Percentiles rank a stretch among this genome's conserved stretches.
phyloP scores from a whole-genome alignment of 2,888 invertebrate species.

The Drosophila pseudotalamancana region DNA sequence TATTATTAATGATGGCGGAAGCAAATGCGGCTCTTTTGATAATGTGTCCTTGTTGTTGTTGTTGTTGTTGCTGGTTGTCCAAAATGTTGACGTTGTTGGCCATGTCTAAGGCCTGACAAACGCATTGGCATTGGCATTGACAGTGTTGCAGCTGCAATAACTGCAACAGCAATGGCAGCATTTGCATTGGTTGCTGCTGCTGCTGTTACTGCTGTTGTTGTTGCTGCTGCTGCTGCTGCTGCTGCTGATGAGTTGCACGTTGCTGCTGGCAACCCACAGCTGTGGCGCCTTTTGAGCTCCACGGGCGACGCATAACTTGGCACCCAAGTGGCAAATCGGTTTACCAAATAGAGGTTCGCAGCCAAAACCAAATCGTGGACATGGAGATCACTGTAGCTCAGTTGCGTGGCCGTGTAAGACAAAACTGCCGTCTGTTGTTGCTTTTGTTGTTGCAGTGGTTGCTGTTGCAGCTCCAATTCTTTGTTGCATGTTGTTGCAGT shows the following conservation, averaged over 20 bases:
- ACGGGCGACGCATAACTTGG: constrained; percentile 74
- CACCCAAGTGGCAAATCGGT: constrained; percentile 76
- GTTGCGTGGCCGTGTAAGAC: constrained; percentile 47
- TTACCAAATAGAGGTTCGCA: constrained; percentile 66
- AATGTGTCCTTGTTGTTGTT: constrained; percentile 55
- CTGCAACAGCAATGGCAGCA: constrained; percentile 34
- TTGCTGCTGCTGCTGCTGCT: constrained; percentile 39
- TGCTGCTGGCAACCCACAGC: constrained; percentile 7
- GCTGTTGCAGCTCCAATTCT: constrained; percentile 55
- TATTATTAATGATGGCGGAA: constrained; percentile 77
- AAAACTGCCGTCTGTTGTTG: constrained; percentile 40
- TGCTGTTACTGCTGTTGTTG: constrained; percentile 17
- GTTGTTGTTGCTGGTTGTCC: constrained; percentile 44
- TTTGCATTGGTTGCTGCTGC: constrained; percentile 45
- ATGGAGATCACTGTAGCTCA: constrained; percentile 19
- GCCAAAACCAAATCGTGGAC: constrained; percentile 42
- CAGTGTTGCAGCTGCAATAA: constrained; percentile 46
- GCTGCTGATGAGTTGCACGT: too few relatives aligned
- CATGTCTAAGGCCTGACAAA: constrained; percentile 68
- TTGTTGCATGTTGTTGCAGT: constrained; percentile 68
- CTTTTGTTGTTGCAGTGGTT: constrained; percentile 33
- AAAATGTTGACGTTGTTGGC: constrained; percentile 62
- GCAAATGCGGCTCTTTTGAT: constrained; percentile 70
- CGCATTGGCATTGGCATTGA: constrained; percentile 73
- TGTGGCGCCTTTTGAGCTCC: constrained; percentile 35